Percentiles rank a stretch among this genome's conserved stretches.
phyloP scores from a whole-genome alignment of 2,113 vertebrate species.

The Eubucco bourcierii region DNA sequence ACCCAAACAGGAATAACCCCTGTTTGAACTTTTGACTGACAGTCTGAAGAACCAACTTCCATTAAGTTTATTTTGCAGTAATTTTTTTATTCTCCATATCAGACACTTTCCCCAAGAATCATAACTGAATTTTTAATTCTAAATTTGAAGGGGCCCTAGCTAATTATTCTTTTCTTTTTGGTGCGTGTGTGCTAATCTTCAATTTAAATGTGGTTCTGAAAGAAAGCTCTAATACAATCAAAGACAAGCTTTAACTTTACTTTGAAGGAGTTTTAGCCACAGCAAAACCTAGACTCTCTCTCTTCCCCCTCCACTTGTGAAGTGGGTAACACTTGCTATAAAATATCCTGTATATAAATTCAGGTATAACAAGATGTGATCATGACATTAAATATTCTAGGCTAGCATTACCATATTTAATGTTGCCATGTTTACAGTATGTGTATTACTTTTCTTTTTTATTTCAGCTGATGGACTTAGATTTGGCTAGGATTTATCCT shows the following conservation, averaged over 20 bases:
- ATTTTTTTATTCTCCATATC: constrained; percentile 78
- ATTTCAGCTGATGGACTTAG: constrained; percentile 77
- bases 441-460: constrained; percentile 48
- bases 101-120: constrained; percentile 73
- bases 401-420: constrained; percentile 78
- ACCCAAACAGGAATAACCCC: constrained; percentile 90
- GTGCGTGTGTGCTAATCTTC: constrained; percentile 65
- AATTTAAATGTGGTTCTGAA: constrained; percentile 66
- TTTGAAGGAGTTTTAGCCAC: constrained; percentile 75
- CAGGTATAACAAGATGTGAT: constrained; percentile 77
- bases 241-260: constrained; percentile 86
- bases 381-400: constrained; percentile 79
- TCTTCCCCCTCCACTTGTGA: constrained; percentile 53
- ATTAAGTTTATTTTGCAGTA: constrained; percentile 96
- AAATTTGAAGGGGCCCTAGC: constrained; percentile 74
- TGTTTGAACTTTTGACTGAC: constrained; percentile 83
- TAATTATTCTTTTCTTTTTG: constrained; percentile 66
- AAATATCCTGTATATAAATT: constrained; percentile 76
- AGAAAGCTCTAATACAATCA: constrained; percentile 70
- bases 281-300: constrained; percentile 62
- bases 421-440: constrained; percentile 81
- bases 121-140: constrained; percentile 73
- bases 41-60: constrained; percentile 91
- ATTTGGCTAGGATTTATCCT: constrained; percentile 72
- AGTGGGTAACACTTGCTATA: constrained; percentile 72